Evolutionary conservation across 2,797 vertebrate genomes (phyloP).

Genomic region (Phrynocephalus vlangalii): DNA sequence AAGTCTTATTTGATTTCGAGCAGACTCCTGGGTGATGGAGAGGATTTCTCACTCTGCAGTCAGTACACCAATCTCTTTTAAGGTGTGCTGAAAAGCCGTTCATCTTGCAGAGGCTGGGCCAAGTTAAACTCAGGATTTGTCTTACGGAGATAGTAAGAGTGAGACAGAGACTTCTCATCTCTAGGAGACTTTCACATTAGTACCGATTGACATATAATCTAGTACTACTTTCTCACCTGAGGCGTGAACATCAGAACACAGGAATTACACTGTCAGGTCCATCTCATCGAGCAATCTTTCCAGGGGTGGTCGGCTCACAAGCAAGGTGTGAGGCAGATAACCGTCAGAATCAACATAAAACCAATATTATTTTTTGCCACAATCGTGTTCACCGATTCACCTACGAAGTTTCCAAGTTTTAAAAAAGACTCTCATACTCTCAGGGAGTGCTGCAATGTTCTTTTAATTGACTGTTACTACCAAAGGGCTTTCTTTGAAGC

Average conservation of each 20-base stretch:
- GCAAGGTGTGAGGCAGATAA: neutral
- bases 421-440: neutral
- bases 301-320: neutral
- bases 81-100: neutral
- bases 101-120: neutral
- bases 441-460: too few relatives aligned
- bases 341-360: neutral
- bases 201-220: neutral
- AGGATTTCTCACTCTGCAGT: constrained; percentile 48
- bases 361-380: neutral
- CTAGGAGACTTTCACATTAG: constrained; percentile 25
- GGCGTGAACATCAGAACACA: neutral
- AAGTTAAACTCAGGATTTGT: constrained; percentile 22
- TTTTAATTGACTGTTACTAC: too few relatives aligned
- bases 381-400: neutral
- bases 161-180: neutral
- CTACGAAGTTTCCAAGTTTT: neutral
- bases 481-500: too few relatives aligned
- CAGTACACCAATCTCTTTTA: constrained; percentile 36
- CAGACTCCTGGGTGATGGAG: constrained; percentile 25
- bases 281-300: neutral
- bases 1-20: constrained; percentile 59
- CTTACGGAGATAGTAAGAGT: constrained; percentile 9
- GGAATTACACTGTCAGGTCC: neutral
- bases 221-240: neutral